phyloP scores from a whole-genome alignment of 2,113 vertebrate species.

The Gnathonemus longibarbis region DNA sequence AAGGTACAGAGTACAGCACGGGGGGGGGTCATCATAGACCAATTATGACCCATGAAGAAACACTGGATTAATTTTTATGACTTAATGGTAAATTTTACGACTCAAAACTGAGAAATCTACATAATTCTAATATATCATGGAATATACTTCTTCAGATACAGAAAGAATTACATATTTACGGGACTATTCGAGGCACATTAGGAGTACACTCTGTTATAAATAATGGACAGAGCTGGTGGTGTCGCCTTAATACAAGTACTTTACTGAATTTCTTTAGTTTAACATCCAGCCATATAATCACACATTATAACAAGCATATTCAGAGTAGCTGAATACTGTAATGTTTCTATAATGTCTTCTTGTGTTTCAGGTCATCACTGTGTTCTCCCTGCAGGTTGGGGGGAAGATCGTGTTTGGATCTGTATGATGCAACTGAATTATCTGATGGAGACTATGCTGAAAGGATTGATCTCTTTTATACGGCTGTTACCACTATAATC shows the following conservation, averaged over 20 bases:
- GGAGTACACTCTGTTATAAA: neutral
- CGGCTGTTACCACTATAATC: no score
- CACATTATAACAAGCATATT: neutral
- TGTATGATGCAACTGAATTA: neutral
- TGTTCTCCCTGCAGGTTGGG: neutral
- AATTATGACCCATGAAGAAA: neutral
- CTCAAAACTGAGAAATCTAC: neutral
- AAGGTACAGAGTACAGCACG: neutral
- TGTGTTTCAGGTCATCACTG: neutral
- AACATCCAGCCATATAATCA: neutral
- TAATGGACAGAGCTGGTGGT: neutral
- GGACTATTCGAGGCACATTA: neutral
- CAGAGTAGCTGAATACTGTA: neutral
- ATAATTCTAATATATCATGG: neutral
- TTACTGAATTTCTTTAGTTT: neutral
- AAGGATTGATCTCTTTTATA: neutral
- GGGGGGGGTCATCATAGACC: neutral
- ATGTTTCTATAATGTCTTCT: neutral
- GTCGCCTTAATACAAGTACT: neutral
- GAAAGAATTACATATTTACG: neutral
- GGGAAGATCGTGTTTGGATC: neutral
- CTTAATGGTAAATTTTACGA: neutral
- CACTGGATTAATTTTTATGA: neutral
- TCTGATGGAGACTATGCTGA: neutral
- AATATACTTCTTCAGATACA: neutral